Evolutionary conservation across 2,888 invertebrate genomes (phyloP).

Genomic region (Drosophila mulleri): DNA sequence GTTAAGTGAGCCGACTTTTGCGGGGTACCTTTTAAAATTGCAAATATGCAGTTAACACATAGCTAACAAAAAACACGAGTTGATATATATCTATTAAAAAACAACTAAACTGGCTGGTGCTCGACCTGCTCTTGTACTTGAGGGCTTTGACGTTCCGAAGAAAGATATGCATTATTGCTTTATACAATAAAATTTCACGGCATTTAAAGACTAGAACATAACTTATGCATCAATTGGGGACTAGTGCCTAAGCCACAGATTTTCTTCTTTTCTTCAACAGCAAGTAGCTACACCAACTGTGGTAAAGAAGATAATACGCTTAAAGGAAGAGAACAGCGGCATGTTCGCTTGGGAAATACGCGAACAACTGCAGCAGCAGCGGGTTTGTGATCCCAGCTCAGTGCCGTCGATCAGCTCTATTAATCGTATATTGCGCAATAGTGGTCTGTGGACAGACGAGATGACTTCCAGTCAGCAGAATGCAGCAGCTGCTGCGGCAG

Average conservation of each 20-base stretch:
- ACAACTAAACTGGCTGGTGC: conserved; percentile 37
- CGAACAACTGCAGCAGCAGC: conserved; percentile 94
- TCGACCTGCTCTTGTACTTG: conserved; percentile 4
- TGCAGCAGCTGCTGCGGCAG: conserved; percentile 79
- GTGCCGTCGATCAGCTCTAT: conserved; percentile 98
- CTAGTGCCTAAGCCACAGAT: background rate
- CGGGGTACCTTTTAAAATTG: conserved; percentile 26
- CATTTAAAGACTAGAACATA: conserved; percentile 70
- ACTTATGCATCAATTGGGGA: background rate
- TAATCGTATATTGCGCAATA: conserved; percentile 95
- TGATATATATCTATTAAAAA: conserved; percentile 63
- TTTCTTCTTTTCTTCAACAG: conserved; percentile 86
- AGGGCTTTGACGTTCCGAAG: conserved; percentile 10
- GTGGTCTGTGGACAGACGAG: conserved; percentile 92
- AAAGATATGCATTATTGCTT: conserved; percentile 31
- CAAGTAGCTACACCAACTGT: conserved; percentile 99
- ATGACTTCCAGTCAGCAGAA: conserved; percentile 85
- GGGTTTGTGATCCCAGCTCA: conserved; percentile 95
- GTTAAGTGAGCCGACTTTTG: conserved; percentile 21
- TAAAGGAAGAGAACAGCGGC: conserved; percentile 97
- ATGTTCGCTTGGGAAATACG: conserved; percentile 99
- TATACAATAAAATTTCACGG: conserved; percentile 83
- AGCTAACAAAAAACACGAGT: conserved; percentile 15
- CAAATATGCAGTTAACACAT: conserved; percentile 66
- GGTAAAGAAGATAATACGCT: conserved; percentile 96